phyloP scores from a whole-genome alignment of 2,888 invertebrate genomes.

The Athalia rosae region DNA sequence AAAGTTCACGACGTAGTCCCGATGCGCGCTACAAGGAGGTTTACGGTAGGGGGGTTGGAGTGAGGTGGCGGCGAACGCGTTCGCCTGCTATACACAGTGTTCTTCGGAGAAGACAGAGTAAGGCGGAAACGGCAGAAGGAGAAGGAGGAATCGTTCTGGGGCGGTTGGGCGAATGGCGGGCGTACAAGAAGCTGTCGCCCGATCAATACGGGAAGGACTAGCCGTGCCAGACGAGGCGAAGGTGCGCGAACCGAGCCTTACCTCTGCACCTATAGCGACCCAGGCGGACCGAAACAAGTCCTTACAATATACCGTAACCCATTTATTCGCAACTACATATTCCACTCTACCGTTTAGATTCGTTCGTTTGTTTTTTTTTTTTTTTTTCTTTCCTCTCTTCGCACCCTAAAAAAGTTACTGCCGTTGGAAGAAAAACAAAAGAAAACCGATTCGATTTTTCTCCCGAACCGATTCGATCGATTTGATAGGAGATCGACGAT shows the following conservation, averaged over 20 bases:
- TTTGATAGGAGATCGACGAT: no score
- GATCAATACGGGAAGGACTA: conserved; percentile 73
- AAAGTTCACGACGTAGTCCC: no score
- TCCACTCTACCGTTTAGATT: no score
- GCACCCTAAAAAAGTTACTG: no score
- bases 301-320: not conserved
- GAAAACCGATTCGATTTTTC: no score
- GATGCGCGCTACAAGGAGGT: no score
- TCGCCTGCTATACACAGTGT: not conserved
- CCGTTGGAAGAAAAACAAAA: no score
- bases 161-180: conserved; percentile 13
- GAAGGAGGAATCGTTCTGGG: conserved; percentile 1
- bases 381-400: no score
- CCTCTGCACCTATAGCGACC: conserved; percentile 68
- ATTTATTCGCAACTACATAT: no score
- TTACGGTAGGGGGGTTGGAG: not conserved
- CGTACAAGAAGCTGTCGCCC: conserved; percentile 63
- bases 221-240: conserved; percentile 69
- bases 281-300: conserved; percentile 61
- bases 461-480: no score
- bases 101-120: conserved; percentile 19
- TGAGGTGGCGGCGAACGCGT: not conserved
- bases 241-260: conserved; percentile 67
- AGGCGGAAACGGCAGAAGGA: conserved; percentile 10
- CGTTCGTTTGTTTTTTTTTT: no score